Percentiles rank a stretch among this genome's conserved stretches.
Evolutionary conservation across 2,113 vertebrate species (phyloP).

Genomic region (Melanotaenia duboulayi): DNA sequence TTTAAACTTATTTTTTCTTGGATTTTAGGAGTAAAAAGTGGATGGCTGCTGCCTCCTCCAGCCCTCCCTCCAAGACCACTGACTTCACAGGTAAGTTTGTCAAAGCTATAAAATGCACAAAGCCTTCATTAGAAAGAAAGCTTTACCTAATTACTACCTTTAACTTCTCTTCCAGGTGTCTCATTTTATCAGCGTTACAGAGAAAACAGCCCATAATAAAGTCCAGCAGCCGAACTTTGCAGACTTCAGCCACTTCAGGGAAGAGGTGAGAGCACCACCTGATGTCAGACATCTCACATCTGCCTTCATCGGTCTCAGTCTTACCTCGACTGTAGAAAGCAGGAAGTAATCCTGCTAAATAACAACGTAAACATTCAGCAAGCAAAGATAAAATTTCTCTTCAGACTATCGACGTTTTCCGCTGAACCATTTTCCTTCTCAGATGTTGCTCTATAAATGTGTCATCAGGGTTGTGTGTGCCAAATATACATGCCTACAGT

Average conservation of each 20-base stretch:
- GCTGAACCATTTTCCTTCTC: neutral
- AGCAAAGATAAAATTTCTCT: too few species aligned
- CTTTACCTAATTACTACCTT: neutral
- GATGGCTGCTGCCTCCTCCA: constrained; percentile 88
- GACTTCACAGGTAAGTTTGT: constrained; percentile 86
- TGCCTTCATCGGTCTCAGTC: too few species aligned
- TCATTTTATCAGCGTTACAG: constrained; percentile 58
- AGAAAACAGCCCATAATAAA: constrained; percentile 57
- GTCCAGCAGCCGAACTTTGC: constrained; percentile 77
- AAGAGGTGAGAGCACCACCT: constrained; percentile 71
- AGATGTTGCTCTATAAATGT: constrained; percentile 18
- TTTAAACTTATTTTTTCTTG: neutral
- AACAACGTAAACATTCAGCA: neutral
- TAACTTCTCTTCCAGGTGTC: constrained; percentile 60
- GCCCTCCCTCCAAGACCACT: constrained; percentile 92
- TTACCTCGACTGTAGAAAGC: too few species aligned
- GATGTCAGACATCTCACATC: neutral
- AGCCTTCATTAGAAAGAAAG: neutral
- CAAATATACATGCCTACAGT: constrained; percentile 29
- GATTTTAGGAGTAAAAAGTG: constrained; percentile 82
- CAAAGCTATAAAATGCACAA: neutral
- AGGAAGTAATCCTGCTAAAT: neutral
- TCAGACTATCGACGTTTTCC: neutral
- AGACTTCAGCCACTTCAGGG: constrained; percentile 82
- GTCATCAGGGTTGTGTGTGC: constrained; percentile 10